A percentile compares a stretch with the other conserved stretches of the same genome.
Conservation (phyloP, 2,888 invertebrate species). For the Trimorus sp. region DNA sequence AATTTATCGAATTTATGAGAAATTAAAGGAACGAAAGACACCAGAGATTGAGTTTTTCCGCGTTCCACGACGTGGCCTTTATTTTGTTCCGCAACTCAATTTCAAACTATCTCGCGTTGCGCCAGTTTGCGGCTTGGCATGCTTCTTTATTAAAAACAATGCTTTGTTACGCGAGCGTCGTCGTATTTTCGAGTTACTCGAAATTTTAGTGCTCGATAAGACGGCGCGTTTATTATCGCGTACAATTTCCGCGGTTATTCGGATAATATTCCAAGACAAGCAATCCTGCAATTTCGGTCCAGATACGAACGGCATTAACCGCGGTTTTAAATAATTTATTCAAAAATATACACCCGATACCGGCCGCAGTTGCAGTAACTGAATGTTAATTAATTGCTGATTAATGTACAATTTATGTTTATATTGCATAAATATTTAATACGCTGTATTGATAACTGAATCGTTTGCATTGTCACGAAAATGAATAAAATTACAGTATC, state of each 20-base stretch:
- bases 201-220: too few relatives aligned
- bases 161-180: not conserved
- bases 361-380: not conserved
- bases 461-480: not conserved
- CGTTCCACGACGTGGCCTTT: conserved; percentile 9
- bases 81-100: conserved; percentile 13
- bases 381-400: conserved; percentile 12
- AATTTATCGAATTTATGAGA: conserved; percentile 30
- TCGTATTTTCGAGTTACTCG: not conserved
- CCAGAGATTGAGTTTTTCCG: conserved; percentile 11
- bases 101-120: conserved; percentile 5
- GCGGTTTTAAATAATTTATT: not conserved
- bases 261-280: not conserved
- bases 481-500: conserved; percentile 2
- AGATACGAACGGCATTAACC: not conserved
- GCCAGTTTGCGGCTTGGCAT: conserved; percentile 3
- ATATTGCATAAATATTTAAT: not conserved
- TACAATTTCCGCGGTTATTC: not conserved
- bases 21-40: conserved; percentile 12
- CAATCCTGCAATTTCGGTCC: not conserved
- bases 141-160: not conserved
- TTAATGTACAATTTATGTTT: conserved; percentile 1
- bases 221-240: too few relatives aligned
- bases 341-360: conserved; percentile 1
- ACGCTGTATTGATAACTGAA: not conserved